Base-by-base conservation (phyloP, 2,797 vertebrate species). In the Arrhamphus sclerolepis region DNA sequence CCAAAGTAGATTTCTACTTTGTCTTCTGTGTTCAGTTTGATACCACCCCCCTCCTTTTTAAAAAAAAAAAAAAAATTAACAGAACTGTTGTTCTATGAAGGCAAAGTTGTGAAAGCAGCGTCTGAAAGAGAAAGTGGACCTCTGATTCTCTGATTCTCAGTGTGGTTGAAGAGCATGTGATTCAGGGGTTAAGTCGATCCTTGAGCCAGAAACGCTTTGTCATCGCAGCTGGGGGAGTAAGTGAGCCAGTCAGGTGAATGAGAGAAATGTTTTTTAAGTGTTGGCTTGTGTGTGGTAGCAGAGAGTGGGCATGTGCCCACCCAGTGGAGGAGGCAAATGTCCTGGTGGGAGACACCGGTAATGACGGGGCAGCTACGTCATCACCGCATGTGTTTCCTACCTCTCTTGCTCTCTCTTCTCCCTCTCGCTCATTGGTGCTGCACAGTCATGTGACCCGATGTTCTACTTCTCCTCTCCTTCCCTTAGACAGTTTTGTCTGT, bases 391-490 rank as follows among this genome's bases (percentile, higher is more conserved):
- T 78, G 75, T 84, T 87, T 85, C 76, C 80, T 78, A 70, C 80
- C 81, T 88, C 70, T 72, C 82, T 64, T 70, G 55, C 81, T 82
- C 75, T 59, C 52, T 66, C 70, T 76, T 79, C 72, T 83, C 66
- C 70, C 78, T 64, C 70, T 67, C 29, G 11, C 83, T 84, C 72
- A 88, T 89, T 90, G 90, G 90, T 60, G 51, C 62, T 69, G 53
- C 38, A 44, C 34, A 54, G 73, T 83, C 89, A 87, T 9, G 38
- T 91, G 89, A 91, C 86, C 81, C 56, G 78, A 69, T 70, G 80
- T 77, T 84, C 80, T 64, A 75, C 76, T 85, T 88, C 84, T 81
- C 77, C 77, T 86, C 77, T 85, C 71, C 80, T 82, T 87, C 59
- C 75, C 65, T 78, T 79, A 72, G 82, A 88, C 76, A 72, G 83